phyloP scores from a whole-genome alignment of 2,113 vertebrate species.

The Thalassoma bifasciatum region DNA sequence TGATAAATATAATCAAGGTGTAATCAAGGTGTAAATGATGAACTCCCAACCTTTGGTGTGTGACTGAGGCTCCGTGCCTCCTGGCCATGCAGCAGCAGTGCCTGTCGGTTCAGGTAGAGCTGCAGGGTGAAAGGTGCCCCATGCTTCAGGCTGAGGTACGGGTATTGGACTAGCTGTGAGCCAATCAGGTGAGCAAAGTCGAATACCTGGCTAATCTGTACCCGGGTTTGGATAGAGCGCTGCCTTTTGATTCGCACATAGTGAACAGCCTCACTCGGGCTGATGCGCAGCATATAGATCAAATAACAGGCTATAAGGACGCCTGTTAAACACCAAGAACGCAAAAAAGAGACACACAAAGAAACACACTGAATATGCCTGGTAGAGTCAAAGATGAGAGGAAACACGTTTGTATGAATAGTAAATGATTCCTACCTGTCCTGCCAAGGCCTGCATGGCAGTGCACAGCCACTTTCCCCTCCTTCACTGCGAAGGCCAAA shows the following conservation, averaged over 20 bases:
- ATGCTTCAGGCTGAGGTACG: slow-evolving; percentile 70
- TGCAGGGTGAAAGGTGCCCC: slow-evolving; percentile 80
- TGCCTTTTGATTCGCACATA: slow-evolving; percentile 85
- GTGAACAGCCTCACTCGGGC: slow-evolving; percentile 84
- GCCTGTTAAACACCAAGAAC: slow-evolving; percentile 67
- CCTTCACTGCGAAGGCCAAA: slow-evolving; percentile 81
- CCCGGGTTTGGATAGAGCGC: slow-evolving; percentile 84
- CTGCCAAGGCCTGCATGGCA: slow-evolving; percentile 87
- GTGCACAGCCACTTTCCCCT: slow-evolving; percentile 86
- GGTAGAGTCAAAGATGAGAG: background rate
- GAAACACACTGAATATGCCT: background rate
- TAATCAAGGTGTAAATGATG: too few species aligned
- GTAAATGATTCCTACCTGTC: slow-evolving; percentile 73
- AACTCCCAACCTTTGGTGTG: slow-evolving; percentile 80
- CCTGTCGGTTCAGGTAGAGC: slow-evolving; percentile 82
- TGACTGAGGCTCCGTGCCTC: slow-evolving; percentile 82
- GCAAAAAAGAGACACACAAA: background rate
- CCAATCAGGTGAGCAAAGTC: slow-evolving; percentile 83
- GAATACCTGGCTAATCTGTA: slow-evolving; percentile 85
- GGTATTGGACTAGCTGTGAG: slow-evolving; percentile 81
- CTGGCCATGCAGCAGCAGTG: slow-evolving; percentile 83
- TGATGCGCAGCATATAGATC: slow-evolving; percentile 83
- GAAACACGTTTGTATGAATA: background rate
- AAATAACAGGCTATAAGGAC: slow-evolving; percentile 88
- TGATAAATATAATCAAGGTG: background rate